These are phyloP conservation scores for Cyprinodon variegatus DNA, from an alignment of 2,113 vertebrate species.

Conservation along the genomic window DNA sequence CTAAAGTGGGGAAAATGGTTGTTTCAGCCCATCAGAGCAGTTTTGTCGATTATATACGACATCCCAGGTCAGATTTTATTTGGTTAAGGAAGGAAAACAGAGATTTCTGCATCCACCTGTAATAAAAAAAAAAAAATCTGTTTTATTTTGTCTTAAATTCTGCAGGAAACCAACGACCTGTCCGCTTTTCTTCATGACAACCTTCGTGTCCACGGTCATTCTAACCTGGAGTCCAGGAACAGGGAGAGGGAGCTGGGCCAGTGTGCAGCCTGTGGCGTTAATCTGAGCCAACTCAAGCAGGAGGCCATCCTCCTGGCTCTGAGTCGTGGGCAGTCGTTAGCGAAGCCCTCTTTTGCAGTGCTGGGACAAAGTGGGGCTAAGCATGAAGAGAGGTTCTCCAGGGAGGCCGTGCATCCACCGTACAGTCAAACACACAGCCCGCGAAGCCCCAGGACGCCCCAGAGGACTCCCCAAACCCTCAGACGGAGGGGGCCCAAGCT, in stretches of 20 bases:
- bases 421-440: slow-evolving; percentile 48
- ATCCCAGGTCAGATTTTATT: too few species aligned
- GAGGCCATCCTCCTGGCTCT: slow-evolving; percentile 94
- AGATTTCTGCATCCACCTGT: neutral
- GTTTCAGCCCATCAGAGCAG: neutral
- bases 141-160: neutral
- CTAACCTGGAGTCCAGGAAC: slow-evolving; percentile 84
- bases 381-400: slow-evolving; percentile 39
- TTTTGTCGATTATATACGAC: too few species aligned
- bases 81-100: too few species aligned
- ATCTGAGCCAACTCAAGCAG: slow-evolving; percentile 91
- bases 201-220: slow-evolving; percentile 85
- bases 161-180: slow-evolving; percentile 63
- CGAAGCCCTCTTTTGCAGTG: slow-evolving; percentile 55
- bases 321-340: slow-evolving; percentile 70
- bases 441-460: slow-evolving; percentile 72
- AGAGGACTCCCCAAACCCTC: slow-evolving; percentile 76
- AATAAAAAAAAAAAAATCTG: neutral
- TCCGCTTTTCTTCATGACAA: slow-evolving; percentile 86
- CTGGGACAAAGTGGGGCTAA: slow-evolving; percentile 52
- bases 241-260: slow-evolving; percentile 88
- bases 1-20: neutral
- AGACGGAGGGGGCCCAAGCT: slow-evolving; percentile 82
- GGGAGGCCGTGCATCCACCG: slow-evolving; percentile 43
- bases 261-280: slow-evolving; percentile 89